Evolutionary conservation across 2,113 vertebrate species (phyloP).

Genomic region (Thamnophis sirtalis): DNA sequence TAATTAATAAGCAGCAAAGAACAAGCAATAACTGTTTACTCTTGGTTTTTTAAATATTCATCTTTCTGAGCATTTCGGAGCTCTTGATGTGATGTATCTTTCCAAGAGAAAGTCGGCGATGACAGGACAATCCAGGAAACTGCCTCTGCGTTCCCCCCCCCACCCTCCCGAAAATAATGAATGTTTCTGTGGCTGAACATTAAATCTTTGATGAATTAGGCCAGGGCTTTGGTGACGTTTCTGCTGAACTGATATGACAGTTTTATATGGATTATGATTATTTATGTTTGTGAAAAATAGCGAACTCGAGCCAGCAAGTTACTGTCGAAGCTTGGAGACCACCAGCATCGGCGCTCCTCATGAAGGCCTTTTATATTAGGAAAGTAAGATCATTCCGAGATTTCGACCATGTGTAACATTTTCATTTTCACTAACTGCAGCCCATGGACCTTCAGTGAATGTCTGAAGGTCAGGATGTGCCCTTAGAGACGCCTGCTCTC

Average conservation of each 20-base stretch:
- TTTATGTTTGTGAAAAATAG: slow-evolving; percentile 69
- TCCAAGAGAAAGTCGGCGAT: slow-evolving; percentile 45
- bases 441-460: slow-evolving; percentile 37
- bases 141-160: slow-evolving; percentile 49
- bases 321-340: slow-evolving; percentile 57
- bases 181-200: slow-evolving; percentile 51
- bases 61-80: slow-evolving; percentile 32
- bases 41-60: slow-evolving; percentile 30
- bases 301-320: slow-evolving; percentile 60
- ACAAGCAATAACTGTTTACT: slow-evolving; percentile 46
- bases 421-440: slow-evolving; percentile 55
- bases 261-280: slow-evolving; percentile 72
- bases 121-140: slow-evolving; percentile 52
- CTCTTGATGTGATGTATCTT: slow-evolving; percentile 55
- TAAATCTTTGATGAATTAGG: slow-evolving; percentile 73
- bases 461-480: slow-evolving; percentile 27
- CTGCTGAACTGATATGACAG: slow-evolving; percentile 73
- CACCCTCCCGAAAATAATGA: slow-evolving; percentile 43
- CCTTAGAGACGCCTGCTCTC: slow-evolving; percentile 24
- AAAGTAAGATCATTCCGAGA: slow-evolving; percentile 40
- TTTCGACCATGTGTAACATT: slow-evolving; percentile 57
- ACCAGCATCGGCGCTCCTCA: slow-evolving; percentile 62
- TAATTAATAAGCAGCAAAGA: neutral
- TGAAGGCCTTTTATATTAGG: slow-evolving; percentile 54
- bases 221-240: slow-evolving; percentile 64